Evolutionary conservation across 37 sponge, comb jelly and placozoan genomes (phyloP), one percentile per base, ranked within the genome.

Genomic region (Theonella swinhoei): DNA sequence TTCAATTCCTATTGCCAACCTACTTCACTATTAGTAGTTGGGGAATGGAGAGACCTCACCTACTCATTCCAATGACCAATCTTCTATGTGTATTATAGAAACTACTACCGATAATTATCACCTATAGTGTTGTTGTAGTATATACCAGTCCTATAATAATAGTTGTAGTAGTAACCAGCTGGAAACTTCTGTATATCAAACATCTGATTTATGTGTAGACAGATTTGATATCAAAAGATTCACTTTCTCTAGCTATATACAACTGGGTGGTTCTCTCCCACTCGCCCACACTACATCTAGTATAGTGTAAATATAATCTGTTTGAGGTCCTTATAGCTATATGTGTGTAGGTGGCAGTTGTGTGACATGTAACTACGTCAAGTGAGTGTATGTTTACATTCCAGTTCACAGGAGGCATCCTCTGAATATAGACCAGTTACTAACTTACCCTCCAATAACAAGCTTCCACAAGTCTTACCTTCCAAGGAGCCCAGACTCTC

Each of bases 161-260:
- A n/a, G n/a, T n/a, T n/a, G n/a, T n/a, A n/a, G n/a, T n/a, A n/a
- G n/a, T n/a, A n/a, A n/a, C n/a, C n/a, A n/a, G n/a, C n/a, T n/a
- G n/a, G n/a, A n/a, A n/a, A n/a, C n/a, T n/a, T n/a, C n/a, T n/a
- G n/a, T n/a, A n/a, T n/a, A n/a, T n/a, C n/a, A n/a, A n/a, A n/a
- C n/a, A n/a, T n/a, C n/a, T n/a, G n/a, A n/a, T n/a, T n/a, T n/a
- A n/a, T n/a, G n/a, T n/a, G n/a, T n/a, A n/a, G 1, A 90, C 85
- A 64, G 91, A 90, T 70, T 86, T 90, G 62, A 90, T 82, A 4
- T 73, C 63, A 0, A 58, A 85, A 0, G 91, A 90, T 58, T 86
- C 86, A 17, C 91, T 85, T 58, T 85, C 86, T 76, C 62, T 90
- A 79, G 91, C 86, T 28, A 80, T 77, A 69, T 86, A 90, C 34